Percentiles rank a stretch among this genome's conserved stretches.
phyloP scores from a whole-genome alignment of 2,888 invertebrate species.

The Chrysopilus asiliformis region DNA sequence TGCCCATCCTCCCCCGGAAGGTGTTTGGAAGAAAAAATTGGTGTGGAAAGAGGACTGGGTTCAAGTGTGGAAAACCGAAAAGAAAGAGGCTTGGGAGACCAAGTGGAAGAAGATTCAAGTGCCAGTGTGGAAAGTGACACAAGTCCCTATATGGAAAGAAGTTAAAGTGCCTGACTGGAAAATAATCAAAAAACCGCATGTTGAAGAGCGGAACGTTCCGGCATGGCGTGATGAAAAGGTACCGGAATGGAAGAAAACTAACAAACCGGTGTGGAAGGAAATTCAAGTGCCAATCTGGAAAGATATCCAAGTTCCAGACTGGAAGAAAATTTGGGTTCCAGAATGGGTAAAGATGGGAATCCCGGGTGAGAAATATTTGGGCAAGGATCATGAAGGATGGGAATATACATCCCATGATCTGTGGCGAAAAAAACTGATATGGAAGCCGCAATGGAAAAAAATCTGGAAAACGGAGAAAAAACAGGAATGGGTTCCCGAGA shows the following conservation, averaged over 20 bases:
- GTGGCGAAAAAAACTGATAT: slow-evolving; percentile 66
- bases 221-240: slow-evolving; percentile 60
- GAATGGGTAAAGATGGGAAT: slow-evolving; percentile 49
- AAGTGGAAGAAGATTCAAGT: slow-evolving; percentile 64
- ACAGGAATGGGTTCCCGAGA: slow-evolving; percentile 57
- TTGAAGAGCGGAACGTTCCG: slow-evolving; percentile 61
- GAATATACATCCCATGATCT: slow-evolving; percentile 74
- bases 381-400: slow-evolving; percentile 70
- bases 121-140: slow-evolving; percentile 63
- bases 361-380: slow-evolving; percentile 66
- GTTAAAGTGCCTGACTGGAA: slow-evolving; percentile 62
- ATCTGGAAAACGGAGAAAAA: slow-evolving; percentile 70
- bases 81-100: slow-evolving; percentile 59
- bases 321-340: slow-evolving; percentile 50
- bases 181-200: slow-evolving; percentile 39
- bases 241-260: slow-evolving; percentile 48
- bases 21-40: slow-evolving; percentile 70
- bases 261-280: slow-evolving; percentile 43
- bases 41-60: slow-evolving; percentile 72
- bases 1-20: slow-evolving; percentile 47
- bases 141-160: slow-evolving; percentile 65
- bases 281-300: slow-evolving; percentile 50
- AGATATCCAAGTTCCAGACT: slow-evolving; percentile 40
- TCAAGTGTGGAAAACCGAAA: slow-evolving; percentile 55
- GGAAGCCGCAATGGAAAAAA: slow-evolving; percentile 58